Base-by-base conservation (phyloP, 2,797 vertebrate species). In the Glyptemys insculpta region DNA sequence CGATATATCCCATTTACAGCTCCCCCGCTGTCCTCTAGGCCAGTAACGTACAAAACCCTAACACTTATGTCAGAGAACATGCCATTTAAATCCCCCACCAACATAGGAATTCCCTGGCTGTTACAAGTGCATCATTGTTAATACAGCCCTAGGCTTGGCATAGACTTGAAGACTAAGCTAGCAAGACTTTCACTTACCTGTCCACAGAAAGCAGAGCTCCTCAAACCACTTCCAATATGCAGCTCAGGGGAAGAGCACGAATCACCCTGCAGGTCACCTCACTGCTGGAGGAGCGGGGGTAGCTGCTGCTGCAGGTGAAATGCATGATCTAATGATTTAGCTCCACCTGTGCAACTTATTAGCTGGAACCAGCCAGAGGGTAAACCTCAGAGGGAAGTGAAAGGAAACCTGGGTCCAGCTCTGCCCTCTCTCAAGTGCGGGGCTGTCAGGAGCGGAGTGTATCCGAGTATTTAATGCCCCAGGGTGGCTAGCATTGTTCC, bases 101-200 rank as follows among this genome's bases (percentile, higher is more conserved):
- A 4, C 25, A 4, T 6, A 18, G 8, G 44, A 72, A 1, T 16
- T 76, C 78, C 56, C 74, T 37, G 87, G 65, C 81, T 49, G 91
- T 0, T 3, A 25, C 83, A 21, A 57, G 80, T 0, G 7, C 5
- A 0, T 0, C 0, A 1, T 47, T 0, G 2, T 16, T 1, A 53
- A 34, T 50, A 1, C 7, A 37, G 72, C 0, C 27, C 62, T 81
- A 1, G 1, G 78, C 62, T 53, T 27, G 16, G 0, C 47, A 7
- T 0, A 7, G 4, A 2, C 21, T 29, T 57, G 1, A 23, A 29
- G 53, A 23, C 31, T 88, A 12, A 7, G 1, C 5, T 9, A 44
- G 53, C 50, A 29, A 41, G 18, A n/a, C n/a, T 72, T 72, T 59
- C 91, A 21, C n/a, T 72, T 72, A 65, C 91, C 74, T 18, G 27